Conservation (phyloP, 2,113 vertebrate species). For the Cyanoramphus novaezelandiae region DNA sequence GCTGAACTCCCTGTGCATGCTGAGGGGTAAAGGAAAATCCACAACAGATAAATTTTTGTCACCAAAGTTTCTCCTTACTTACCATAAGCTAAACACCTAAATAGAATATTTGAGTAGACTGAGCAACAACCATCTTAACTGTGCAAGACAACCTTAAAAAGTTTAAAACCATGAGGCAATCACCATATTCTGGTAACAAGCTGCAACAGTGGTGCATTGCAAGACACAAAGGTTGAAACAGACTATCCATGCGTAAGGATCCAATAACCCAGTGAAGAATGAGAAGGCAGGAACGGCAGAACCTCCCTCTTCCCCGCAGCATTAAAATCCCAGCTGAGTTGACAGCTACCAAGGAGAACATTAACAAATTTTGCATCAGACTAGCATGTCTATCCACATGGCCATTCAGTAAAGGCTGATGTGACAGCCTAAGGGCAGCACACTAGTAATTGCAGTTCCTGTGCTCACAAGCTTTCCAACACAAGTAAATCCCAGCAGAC, state of each 20-base stretch:
- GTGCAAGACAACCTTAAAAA: background rate
- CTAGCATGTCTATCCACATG: background rate
- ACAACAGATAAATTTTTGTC: background rate
- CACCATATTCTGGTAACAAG: background rate
- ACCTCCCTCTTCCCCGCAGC: background rate
- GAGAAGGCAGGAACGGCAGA: background rate
- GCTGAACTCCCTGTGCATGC: rapidly evolving
- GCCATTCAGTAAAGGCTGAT: background rate
- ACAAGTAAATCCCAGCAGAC: background rate
- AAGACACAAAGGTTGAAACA: background rate
- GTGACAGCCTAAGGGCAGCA: background rate
- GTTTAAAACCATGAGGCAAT: background rate
- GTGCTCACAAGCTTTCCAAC: background rate
- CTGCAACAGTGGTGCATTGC: background rate
- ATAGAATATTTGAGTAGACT: background rate
- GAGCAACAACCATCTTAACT: background rate
- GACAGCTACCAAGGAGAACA: background rate
- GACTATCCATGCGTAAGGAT: background rate
- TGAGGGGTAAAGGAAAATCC: background rate
- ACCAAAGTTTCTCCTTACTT: background rate
- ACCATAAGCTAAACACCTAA: background rate
- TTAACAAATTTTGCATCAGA: background rate
- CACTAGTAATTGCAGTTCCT: background rate
- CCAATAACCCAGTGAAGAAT: background rate
- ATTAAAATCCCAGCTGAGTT: background rate